Evolutionary conservation across 2,797 vertebrate species (phyloP).

Genomic region (Setipinna tenuifilis): DNA sequence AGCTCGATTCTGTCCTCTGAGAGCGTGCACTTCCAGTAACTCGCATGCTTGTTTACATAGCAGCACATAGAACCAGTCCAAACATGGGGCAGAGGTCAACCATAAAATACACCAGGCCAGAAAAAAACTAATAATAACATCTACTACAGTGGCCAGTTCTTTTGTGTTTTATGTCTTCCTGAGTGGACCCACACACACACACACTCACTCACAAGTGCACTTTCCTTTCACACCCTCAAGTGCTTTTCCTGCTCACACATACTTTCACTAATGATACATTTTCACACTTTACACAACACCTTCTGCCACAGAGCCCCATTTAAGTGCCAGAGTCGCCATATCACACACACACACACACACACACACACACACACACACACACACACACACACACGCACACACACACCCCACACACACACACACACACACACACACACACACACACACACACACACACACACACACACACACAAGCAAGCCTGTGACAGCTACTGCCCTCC

Average conservation of each 20-base stretch:
- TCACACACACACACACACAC: neutral
- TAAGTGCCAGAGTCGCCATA: neutral
- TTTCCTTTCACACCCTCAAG: neutral
- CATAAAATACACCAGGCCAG: too few relatives aligned
- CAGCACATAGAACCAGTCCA: too few relatives aligned
- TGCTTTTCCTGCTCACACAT: neutral
- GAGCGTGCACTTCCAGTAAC: too few relatives aligned
- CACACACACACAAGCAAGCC: neutral
- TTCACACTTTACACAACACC: slow-evolving; percentile 23
- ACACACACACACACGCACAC: neutral
- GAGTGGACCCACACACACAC: neutral
- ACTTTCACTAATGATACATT: neutral
- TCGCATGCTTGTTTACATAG: too few relatives aligned
- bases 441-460: neutral
- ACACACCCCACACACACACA: neutral
- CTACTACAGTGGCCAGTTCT: neutral
- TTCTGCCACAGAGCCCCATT: neutral
- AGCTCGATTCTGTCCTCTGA: too few relatives aligned
- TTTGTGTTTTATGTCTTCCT: neutral
- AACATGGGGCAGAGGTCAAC: too few relatives aligned
- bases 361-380: neutral
- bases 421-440: neutral
- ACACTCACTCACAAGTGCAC: neutral
- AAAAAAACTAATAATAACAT: too few relatives aligned
- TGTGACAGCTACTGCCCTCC: neutral